phyloP scores from a whole-genome alignment of 64 coral and sea anemone genomes.

The Platygyra sinensis region DNA sequence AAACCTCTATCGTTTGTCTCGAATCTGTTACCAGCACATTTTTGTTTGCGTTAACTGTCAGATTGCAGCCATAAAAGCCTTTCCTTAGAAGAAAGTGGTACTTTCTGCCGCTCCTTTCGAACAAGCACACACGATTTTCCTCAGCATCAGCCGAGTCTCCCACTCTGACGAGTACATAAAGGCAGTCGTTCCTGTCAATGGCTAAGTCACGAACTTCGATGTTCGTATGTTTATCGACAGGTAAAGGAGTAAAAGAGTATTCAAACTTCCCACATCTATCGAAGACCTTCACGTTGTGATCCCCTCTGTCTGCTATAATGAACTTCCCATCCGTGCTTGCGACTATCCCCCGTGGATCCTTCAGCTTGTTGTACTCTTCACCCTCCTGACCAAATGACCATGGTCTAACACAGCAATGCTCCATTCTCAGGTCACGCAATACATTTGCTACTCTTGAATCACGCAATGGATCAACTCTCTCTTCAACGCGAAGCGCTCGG shows the following conservation, averaged over 20 bases:
- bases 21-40: too few species aligned
- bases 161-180: too few species aligned
- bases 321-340: conserved; percentile 52
- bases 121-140: too few species aligned
- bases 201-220: too few species aligned
- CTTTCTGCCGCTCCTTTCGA: too few species aligned
- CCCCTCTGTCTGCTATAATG: conserved; percentile 52
- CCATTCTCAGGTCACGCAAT: conserved; percentile 26
- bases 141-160: too few species aligned
- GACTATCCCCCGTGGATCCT: conserved; percentile 41
- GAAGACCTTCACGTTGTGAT: conserved; percentile 51
- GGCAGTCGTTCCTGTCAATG: too few species aligned
- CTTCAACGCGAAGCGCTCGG: background rate
- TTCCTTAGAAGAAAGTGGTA: too few species aligned
- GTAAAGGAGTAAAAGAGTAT: conserved; percentile 28
- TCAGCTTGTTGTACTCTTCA: conserved; percentile 30
- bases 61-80: too few species aligned
- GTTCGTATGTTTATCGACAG: background rate
- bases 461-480: conserved; percentile 69
- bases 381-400: conserved; percentile 65
- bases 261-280: conserved; percentile 34
- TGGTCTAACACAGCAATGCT: conserved; percentile 4
- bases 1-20: too few species aligned
- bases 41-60: too few species aligned
- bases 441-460: conserved; percentile 52